Conservation (phyloP, 2,888 invertebrate species). For the Macrophya annulata region DNA sequence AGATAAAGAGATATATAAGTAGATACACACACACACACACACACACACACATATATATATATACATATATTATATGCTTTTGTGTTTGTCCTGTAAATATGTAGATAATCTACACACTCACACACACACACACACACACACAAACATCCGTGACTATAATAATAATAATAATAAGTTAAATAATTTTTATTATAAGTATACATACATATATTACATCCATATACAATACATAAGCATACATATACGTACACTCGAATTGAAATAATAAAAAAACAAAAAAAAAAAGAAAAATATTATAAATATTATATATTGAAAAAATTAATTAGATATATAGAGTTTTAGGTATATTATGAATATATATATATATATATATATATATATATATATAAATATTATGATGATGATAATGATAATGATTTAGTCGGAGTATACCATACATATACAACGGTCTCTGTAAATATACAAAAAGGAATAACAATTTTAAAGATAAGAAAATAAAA, state of each 20-base stretch:
- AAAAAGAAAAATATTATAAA: conserved; percentile 6
- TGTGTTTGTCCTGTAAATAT: conserved; percentile 75
- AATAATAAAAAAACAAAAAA: too few species aligned
- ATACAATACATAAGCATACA: conserved; percentile 55
- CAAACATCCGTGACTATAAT: conserved; percentile 17
- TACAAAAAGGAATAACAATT: too few species aligned
- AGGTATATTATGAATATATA: too few species aligned
- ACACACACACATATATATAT: not conserved
- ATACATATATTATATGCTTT: conserved; percentile 65
- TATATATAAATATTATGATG: not conserved
- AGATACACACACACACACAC: not conserved
- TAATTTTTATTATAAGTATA: conserved; percentile 9
- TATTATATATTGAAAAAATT: not conserved
- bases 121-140: conserved; percentile 66
- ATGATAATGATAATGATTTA: not conserved
- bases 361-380: too few species aligned
- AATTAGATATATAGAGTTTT: not conserved
- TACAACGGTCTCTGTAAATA: conserved; percentile 50
- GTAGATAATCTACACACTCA: conserved; percentile 70
- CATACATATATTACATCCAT: conserved; percentile 59
- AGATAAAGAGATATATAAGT: not conserved
- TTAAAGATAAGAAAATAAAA: not conserved
- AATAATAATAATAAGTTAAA: not conserved
- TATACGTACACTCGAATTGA: not conserved
- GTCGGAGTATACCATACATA: not conserved